phyloP scores from a whole-genome alignment of 2,113 vertebrate species.

The Odontesthes bonariensis region DNA sequence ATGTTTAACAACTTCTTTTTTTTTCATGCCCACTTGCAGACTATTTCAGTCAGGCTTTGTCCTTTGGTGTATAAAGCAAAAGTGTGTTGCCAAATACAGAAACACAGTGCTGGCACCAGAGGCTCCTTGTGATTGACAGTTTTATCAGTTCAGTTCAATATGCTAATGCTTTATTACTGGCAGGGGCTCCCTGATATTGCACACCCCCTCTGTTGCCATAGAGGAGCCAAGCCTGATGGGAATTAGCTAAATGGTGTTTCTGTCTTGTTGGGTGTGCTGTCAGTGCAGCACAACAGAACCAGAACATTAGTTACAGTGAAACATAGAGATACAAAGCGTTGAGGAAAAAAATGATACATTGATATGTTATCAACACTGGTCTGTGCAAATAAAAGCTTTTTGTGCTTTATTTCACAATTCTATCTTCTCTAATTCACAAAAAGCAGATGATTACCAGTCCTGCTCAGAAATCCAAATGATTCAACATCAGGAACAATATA shows the following conservation, averaged over 20 bases:
- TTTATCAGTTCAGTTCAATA: slow-evolving; percentile 68
- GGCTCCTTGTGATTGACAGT: slow-evolving; percentile 62
- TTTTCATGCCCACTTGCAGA: neutral
- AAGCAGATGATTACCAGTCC: too few relatives aligned
- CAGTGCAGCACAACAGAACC: slow-evolving; percentile 15
- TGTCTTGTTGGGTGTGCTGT: slow-evolving; percentile 33
- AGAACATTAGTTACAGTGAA: neutral
- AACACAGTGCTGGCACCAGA: slow-evolving; percentile 23
- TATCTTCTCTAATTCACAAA: too few relatives aligned
- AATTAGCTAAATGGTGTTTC: slow-evolving; percentile 48
- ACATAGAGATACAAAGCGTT: too few relatives aligned
- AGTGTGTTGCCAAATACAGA: neutral
- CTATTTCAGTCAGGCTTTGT: too few relatives aligned
- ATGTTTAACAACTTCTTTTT: slow-evolving; percentile 20
- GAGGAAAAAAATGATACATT: neutral
- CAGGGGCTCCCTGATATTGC: slow-evolving; percentile 41
- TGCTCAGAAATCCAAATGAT: too few relatives aligned
- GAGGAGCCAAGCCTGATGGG: slow-evolving; percentile 39
- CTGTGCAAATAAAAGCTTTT: too few relatives aligned
- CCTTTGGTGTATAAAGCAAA: neutral
- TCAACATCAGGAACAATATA: too few relatives aligned
- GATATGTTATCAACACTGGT: neutral
- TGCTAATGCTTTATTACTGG: slow-evolving; percentile 64
- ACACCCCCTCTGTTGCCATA: slow-evolving; percentile 43
- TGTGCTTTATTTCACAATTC: too few relatives aligned